Percentiles rank a stretch among this genome's conserved stretches.
Conservation (phyloP, 1,140 invertebrate species). For the Drosophila ironensis region DNA sequence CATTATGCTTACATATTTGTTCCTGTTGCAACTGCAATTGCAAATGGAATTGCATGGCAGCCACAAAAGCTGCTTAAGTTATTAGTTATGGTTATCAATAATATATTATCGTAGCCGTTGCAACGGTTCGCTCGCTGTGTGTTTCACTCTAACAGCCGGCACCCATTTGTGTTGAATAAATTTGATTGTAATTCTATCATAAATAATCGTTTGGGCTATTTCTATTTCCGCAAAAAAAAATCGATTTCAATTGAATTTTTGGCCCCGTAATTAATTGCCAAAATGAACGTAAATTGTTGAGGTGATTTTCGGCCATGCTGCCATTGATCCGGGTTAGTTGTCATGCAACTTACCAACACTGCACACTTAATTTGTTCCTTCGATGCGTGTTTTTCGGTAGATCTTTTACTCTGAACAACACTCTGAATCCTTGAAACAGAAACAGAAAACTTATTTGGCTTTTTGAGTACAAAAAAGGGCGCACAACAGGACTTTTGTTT, state of each 20-base stretch:
- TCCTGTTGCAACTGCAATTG: neutral
- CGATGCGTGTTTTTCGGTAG: neutral
- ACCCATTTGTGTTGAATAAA: conserved; percentile 29
- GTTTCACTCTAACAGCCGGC: too few species aligned
- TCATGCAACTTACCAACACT: too few species aligned
- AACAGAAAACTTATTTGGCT: too few species aligned
- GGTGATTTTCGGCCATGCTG: too few species aligned
- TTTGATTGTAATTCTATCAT: conserved; percentile 35
- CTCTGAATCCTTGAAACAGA: too few species aligned
- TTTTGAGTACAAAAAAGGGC: too few species aligned
- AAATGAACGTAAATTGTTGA: too few species aligned
- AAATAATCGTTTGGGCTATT: conserved; percentile 11
- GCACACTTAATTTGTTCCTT: too few species aligned
- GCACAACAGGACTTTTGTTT: too few species aligned
- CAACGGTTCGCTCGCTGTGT: too few species aligned
- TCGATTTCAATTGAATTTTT: neutral
- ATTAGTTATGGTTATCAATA: conserved; percentile 54
- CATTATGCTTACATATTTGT: conserved; percentile 47
- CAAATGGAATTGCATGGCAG: conserved; percentile 39
- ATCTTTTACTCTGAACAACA: too few species aligned
- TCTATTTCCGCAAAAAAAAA: conserved; percentile 34
- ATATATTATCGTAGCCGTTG: conserved; percentile 13
- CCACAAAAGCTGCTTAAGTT: conserved; percentile 50
- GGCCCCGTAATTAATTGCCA: neutral
- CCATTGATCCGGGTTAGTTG: too few species aligned